Base-by-base conservation (phyloP, 2,797 vertebrate species). In the Cheracebus regulus region DNA sequence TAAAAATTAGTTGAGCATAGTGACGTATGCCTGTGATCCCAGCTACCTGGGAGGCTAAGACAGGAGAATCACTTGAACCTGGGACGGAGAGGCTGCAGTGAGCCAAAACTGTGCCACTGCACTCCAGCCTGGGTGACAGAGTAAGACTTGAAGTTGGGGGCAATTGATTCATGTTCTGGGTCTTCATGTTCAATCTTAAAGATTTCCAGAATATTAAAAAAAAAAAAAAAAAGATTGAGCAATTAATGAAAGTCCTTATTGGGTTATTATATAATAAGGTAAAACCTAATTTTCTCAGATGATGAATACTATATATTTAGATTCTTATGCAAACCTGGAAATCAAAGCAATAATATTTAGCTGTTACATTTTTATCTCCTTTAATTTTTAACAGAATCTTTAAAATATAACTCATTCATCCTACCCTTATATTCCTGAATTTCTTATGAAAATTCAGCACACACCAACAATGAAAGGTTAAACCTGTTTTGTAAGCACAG, bases 261-360 rank as follows among this genome's bases (percentile, higher is more conserved):
- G 72, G 52, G 15, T 72, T 87, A 93, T 22, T 78, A 10, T 17
- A 85, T 75, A 72, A 90, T 28, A 85, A 22, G 14, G 82, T 57
- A 91, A 95, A 90, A 72, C 73, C 64, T 82, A 82, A 70, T 72
- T 88, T 94, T 90, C 48, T 92, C 75, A 22, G 24, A 82, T 10
- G 12, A 96, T 26, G 24, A 86, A 50, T 70, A 76, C 46, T 24
- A 64, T 5, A 41, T 57, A 95, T 81, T 36, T 92, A 33, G 50
- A 90, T 95, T 95, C 58, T 72, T 57, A 72, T 33, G 61, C 48
- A 96, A 97, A 92, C 19, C 50, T 48, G 41, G 46, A 87, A 64
- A 72, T 73, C 39, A 81, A 73, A 90, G 28, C 12, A 22, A 24
- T 92, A 75, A 55, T 73, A 85, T 55, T 80, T 57, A 79, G 17